Evolutionary conservation across 2,888 invertebrate genomes (phyloP).

Genomic region (Nymphalis urticae): DNA sequence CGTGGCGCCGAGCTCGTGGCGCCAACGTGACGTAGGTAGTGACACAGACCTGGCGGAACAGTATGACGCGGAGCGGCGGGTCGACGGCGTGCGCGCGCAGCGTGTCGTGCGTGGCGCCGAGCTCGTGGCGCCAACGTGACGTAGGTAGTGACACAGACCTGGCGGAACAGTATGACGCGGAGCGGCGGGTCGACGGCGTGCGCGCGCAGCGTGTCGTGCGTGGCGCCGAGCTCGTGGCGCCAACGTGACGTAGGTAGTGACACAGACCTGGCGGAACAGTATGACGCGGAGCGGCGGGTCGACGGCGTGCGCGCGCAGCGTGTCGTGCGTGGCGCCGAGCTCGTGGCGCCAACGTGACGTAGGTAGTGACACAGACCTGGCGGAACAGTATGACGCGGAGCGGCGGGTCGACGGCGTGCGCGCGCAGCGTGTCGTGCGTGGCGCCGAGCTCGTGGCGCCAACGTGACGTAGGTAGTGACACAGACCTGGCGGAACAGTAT

Average conservation of each 20-base stretch:
- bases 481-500: constrained; percentile 89
- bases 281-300: constrained; percentile 88
- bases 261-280: constrained; percentile 89
- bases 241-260: background rate
- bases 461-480: background rate
- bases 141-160: constrained; percentile 67
- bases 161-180: constrained; percentile 89
- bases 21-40: background rate
- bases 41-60: constrained; percentile 88
- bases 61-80: constrained; percentile 86
- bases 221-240: constrained; percentile 7
- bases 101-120: constrained; percentile 1
- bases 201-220: constrained; percentile 2
- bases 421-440: constrained; percentile 3
- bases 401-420: constrained; percentile 89
- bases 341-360: background rate
- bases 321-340: constrained; percentile 9
- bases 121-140: constrained; percentile 1
- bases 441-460: constrained; percentile 7
- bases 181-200: constrained; percentile 91
- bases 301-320: constrained; percentile 79
- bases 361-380: constrained; percentile 77
- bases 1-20: constrained; percentile 84
- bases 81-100: constrained; percentile 84
- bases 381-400: constrained; percentile 89